Evolutionary conservation across 2,888 invertebrate genomes (phyloP), one percentile per base, ranked within the genome.

Genomic region (Lissonota sp.): DNA sequence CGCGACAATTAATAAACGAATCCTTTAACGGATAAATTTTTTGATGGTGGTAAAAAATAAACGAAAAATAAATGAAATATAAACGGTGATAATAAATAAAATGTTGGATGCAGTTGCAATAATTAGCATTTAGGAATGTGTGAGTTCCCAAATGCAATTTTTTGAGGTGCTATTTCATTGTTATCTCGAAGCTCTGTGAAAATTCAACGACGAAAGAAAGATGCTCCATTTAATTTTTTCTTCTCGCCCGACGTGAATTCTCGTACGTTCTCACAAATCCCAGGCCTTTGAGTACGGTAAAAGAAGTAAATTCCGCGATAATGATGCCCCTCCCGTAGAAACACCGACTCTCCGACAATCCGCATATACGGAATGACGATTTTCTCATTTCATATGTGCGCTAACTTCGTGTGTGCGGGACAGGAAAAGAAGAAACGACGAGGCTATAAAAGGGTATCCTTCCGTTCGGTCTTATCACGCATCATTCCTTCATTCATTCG

Each of bases 371-470:
- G 62, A 14, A 26, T 49, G 26, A n/a, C 62, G 42, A 57, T 62
- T 67, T 16, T 46, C 73, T 73, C 79, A 57, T 79, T 79, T 74
- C 44, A 53, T 57, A 66, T 63, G 42, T 40, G 57, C 73, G 46
- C 12, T 62, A 10, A 14, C 26, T n/a, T n/a, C n/a, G n/a, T 10
- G 60, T 44, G n/a, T n/a, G 51, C n/a, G 16, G 39, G 70, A 70
- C 63, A 66, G 44, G 60, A 71, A 79, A 75, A 75, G 70, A 70
- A 75, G 70, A 74, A 69, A 39, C 40, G 44, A 66, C 60, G 58
- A 49, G 42, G 46, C 79, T 70, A 60, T 70, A 79, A 71, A 79
- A 75, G 74, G 74, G 58, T 46, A 44, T 70, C 53, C 70, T 74
- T 69, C 69, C 79, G 69, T 57, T 70, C 58, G 16, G 51, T 49